Evolutionary conservation across 2,113 vertebrate genomes (phyloP), one percentile per base, ranked within the genome.

Genomic region (Cinclus cinclus): DNA sequence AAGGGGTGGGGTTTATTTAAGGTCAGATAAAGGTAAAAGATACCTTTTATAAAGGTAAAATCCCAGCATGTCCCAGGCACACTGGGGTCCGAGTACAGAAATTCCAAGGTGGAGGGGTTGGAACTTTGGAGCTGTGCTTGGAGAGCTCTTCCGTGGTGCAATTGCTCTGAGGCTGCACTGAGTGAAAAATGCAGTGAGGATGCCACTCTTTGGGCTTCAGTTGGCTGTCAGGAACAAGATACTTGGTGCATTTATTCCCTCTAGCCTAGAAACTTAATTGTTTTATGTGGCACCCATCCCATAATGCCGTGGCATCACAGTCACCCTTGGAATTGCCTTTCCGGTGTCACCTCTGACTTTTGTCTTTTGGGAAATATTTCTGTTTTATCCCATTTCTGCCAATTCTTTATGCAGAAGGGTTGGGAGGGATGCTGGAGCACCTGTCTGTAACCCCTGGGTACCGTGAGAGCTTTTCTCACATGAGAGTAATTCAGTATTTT

Each of bases 261-360:
- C 1, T 11, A 15, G n/a, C 49, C 55, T 71, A 30, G 20, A 76
- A 59, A 31, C 6, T 1, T 2, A 18, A 30, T 25, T 56, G 3
- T 65, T 55, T 64, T 13, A 1, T 8, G 1, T 10, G 42, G 35
- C 65, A 89, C 7, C 18, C 16, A 25, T 9, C n/a, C 1, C 52
- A 0, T 17, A 35, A 4, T 21, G 58, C 39, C 76, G 68, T 21
- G 20, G 62, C 21, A 5, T 60, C 6, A 3, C 0, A 0, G 27
- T 80, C 63, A 19, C 17, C 35, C 73, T 39, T 53, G 63, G 35
- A 37, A 52, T 74, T 27, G 2, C 13, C n/a, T 8, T 39, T n/a
- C 8, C 33, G 3, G 2, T 21, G 7, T 30, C 59, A 24, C 37
- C 49, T 84, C 42, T 55, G 17, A 24, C 33, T 7, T 44, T 8